A percentile compares a stretch with the other conserved stretches of the same genome.
Conservation (phyloP, 2,797 vertebrate species). For the Eurystomus glaucurus region DNA sequence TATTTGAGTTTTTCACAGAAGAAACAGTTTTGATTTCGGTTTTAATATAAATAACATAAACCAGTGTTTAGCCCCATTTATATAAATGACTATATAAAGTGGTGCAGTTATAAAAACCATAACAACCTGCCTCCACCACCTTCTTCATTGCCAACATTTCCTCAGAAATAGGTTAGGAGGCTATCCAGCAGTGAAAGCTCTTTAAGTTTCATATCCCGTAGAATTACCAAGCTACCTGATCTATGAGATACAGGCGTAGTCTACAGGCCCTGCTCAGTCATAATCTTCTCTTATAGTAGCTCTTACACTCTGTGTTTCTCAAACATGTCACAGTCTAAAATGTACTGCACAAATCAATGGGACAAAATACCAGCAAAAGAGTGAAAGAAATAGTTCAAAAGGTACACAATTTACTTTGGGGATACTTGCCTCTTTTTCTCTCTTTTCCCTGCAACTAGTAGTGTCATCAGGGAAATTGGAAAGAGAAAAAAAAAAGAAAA, state of each 20-base stretch:
- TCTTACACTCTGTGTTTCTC: background rate
- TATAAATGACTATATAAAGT: background rate
- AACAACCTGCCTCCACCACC: background rate
- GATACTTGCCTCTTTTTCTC: background rate
- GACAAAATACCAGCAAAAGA: background rate
- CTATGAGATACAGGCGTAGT: background rate
- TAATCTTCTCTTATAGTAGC: background rate
- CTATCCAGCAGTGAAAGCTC: background rate
- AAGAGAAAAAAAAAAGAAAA: background rate
- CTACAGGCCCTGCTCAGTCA: background rate
- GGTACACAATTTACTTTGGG: background rate
- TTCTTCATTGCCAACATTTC: background rate
- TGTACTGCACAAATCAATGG: background rate
- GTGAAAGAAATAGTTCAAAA: background rate
- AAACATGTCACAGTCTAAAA: background rate
- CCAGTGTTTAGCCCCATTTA: background rate
- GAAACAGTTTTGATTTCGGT: background rate
- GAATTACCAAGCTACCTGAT: background rate
- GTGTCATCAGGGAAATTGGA: background rate
- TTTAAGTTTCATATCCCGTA: background rate
- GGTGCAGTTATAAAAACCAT: background rate
- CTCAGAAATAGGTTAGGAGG: background rate
- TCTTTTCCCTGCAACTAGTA: background rate
- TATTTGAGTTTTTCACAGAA: background rate
- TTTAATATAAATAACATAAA: background rate